phyloP scores from a whole-genome alignment of 2,888 invertebrate genomes.

The Parthenolecanium corni region DNA sequence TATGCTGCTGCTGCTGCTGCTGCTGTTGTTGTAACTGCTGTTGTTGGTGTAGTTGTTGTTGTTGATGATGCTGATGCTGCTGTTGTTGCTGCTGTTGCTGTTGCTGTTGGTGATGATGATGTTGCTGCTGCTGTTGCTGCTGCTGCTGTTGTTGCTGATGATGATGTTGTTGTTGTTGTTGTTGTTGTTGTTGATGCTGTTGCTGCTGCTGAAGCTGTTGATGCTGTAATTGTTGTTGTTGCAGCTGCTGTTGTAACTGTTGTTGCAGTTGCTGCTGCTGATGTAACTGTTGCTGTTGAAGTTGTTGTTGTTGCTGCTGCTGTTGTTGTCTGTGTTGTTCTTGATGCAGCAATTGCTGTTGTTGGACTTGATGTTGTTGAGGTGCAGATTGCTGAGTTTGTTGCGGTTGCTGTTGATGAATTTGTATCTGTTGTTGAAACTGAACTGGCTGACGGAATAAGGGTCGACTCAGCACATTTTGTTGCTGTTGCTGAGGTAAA shows the following conservation, averaged over 20 bases:
- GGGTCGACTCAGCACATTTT: slow-evolving; percentile 15
- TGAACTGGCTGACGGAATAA: slow-evolving; percentile 35
- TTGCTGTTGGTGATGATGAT: slow-evolving; percentile 33
- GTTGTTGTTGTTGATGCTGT: slow-evolving; percentile 32
- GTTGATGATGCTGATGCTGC: slow-evolving; percentile 36
- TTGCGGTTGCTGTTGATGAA: slow-evolving; percentile 31
- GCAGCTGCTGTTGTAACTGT: slow-evolving; percentile 27
- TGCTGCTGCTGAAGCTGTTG: slow-evolving; percentile 34
- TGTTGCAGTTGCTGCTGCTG: slow-evolving; percentile 31
- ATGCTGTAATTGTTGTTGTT: slow-evolving; percentile 31
- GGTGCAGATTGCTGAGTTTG: slow-evolving; percentile 29
- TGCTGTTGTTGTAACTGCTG: slow-evolving; percentile 32
- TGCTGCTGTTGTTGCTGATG: slow-evolving; percentile 35
- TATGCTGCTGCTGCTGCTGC: slow-evolving; percentile 35
- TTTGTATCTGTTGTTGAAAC: slow-evolving; percentile 38
- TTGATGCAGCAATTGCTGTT: slow-evolving; percentile 38
- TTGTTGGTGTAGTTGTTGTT: slow-evolving; percentile 31
- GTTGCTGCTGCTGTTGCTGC: slow-evolving; percentile 36
- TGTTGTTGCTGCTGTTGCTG: slow-evolving; percentile 35
- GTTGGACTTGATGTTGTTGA: slow-evolving; percentile 40
- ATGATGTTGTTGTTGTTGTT: slow-evolving; percentile 31
- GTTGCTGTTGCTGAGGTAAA: slow-evolving; percentile 26
- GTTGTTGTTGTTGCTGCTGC: slow-evolving; percentile 36
- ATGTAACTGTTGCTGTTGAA: slow-evolving; percentile 32
- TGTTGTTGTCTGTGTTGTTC: slow-evolving; percentile 37